These are phyloP conservation scores for Octodonta nipae DNA, from an alignment of 2,888 invertebrate genomes.

Conservation along the genomic window DNA sequence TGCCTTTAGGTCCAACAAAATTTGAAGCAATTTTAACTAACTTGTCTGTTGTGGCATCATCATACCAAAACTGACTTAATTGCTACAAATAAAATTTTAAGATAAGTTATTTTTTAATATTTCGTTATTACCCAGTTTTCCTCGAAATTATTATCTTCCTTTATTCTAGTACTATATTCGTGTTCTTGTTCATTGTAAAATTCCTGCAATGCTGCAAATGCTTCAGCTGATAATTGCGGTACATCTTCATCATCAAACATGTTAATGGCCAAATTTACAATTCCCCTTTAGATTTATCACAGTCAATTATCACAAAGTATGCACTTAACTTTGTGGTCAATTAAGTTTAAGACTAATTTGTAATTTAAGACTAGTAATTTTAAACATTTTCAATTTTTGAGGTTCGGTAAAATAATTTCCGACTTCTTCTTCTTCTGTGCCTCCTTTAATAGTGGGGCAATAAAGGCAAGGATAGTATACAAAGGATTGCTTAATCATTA, in stretches of 20 bases:
- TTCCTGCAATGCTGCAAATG: conserved; percentile 61
- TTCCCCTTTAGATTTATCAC: too few species aligned
- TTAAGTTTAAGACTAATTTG: too few species aligned
- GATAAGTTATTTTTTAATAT: background rate
- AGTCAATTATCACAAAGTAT: too few species aligned
- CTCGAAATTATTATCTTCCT: conserved; percentile 45
- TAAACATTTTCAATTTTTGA: too few species aligned
- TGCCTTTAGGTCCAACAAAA: conserved; percentile 41
- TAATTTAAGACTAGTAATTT: too few species aligned
- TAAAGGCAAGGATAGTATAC: too few species aligned
- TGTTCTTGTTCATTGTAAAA: conserved; percentile 61
- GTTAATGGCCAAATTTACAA: too few species aligned
- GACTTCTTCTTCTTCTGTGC: too few species aligned
- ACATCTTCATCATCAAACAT: conserved; percentile 50
- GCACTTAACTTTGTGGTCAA: too few species aligned
- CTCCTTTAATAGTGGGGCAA: too few species aligned
- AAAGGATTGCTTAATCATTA: too few species aligned
- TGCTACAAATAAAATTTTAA: conserved; percentile 48
- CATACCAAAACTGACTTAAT: conserved; percentile 97
- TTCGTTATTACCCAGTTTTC: conserved; percentile 63
- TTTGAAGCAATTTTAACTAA: conserved; percentile 56
- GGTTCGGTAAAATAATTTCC: too few species aligned
- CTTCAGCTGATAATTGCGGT: conserved; percentile 52
- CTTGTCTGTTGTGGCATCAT: conserved; percentile 57
- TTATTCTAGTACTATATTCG: conserved; percentile 45